These are phyloP conservation scores for Rhinichthys osculus DNA, from an alignment of 2,797 vertebrate species.

Conservation along the genomic window DNA sequence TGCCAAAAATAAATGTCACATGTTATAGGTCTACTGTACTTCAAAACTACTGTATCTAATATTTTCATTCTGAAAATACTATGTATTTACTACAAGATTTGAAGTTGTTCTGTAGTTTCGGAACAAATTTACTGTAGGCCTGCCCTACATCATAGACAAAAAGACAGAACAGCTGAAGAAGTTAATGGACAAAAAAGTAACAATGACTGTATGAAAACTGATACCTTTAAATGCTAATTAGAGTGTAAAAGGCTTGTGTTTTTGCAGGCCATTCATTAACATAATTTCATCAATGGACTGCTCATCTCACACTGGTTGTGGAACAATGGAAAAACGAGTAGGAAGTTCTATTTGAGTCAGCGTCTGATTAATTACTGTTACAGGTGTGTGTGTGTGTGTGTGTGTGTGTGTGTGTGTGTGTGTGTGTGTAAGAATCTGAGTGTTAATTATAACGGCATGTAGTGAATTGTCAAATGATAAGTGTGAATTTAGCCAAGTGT, in stretches of 20 bases:
- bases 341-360: constrained; percentile 20
- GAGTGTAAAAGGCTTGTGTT: background rate
- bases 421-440: constrained; percentile 30
- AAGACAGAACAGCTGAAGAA: background rate
- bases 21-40: background rate
- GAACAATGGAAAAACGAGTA: constrained; percentile 2
- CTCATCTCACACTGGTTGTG: constrained; percentile 25
- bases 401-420: background rate
- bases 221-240: background rate
- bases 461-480: constrained; percentile 16
- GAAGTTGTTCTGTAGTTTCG: background rate
- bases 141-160: background rate
- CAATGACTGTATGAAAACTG: background rate
- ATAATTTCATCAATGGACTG: constrained; percentile 20
- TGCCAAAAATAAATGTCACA: background rate
- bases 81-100: background rate
- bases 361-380: constrained; percentile 24
- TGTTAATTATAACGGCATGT: constrained; percentile 36
- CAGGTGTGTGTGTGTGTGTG: background rate
- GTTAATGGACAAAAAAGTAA: background rate
- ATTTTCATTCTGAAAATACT: background rate
- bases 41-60: background rate
- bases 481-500: constrained; percentile 34
- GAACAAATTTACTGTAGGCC: background rate
- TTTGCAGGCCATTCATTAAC: background rate